Percentiles rank a stretch among this genome's conserved stretches.
Evolutionary conservation across 2,888 invertebrate species (phyloP).

Genomic region (Apamea crenata): DNA sequence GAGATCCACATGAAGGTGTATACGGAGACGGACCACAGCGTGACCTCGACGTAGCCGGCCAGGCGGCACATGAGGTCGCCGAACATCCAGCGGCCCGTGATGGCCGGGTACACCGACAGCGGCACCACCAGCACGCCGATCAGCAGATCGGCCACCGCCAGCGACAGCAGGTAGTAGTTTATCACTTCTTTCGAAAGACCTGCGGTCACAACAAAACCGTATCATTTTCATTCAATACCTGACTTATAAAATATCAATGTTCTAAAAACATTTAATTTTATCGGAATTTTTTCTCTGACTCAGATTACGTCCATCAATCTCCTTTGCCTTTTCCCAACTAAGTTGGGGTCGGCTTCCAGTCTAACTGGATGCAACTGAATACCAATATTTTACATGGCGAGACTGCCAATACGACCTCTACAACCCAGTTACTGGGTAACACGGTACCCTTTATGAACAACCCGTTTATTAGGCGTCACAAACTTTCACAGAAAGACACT

Average conservation of each 20-base stretch:
- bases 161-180: conserved; percentile 97
- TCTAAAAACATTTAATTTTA: background rate
- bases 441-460: background rate
- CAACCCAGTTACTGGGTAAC: background rate
- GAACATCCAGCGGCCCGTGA: conserved; percentile 93
- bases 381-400: background rate
- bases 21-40: conserved; percentile 98
- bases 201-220: conserved; percentile 74
- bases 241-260: background rate
- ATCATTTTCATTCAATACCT: background rate
- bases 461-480: too few relatives aligned
- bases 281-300: background rate
- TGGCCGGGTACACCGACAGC: conserved; percentile 97
- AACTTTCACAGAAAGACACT: too few relatives aligned
- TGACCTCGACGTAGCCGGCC: conserved; percentile 98
- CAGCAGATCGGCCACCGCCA: conserved; percentile 98
- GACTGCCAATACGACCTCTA: background rate
- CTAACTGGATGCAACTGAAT: too few relatives aligned
- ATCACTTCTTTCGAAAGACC: conserved; percentile 98
- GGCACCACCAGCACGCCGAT: conserved; percentile 98
- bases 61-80: conserved; percentile 97
- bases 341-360: too few relatives aligned
- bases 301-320: too few relatives aligned
- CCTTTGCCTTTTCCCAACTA: too few relatives aligned
- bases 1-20: conserved; percentile 99